Evolutionary conservation across 2,888 invertebrate species (phyloP).

Genomic region (Drosophila incognita): DNA sequence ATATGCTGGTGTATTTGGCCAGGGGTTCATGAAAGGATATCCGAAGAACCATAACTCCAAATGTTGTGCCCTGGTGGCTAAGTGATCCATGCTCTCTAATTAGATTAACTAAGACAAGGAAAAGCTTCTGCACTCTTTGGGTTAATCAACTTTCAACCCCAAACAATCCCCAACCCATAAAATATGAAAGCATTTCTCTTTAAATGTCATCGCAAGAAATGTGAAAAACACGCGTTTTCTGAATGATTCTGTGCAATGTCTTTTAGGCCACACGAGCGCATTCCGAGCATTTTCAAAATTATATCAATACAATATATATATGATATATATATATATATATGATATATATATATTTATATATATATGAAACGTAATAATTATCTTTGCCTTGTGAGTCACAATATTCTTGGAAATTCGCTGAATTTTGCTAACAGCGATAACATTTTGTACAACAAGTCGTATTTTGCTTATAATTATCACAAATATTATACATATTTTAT

Average conservation of each 20-base stretch:
- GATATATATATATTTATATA: constrained; percentile 7
- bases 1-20: too few relatives aligned
- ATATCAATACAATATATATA: constrained; percentile 3
- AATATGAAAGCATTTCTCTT: constrained; percentile 4
- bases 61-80: neutral
- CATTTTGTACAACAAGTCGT: constrained; percentile 33
- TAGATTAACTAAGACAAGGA: neutral
- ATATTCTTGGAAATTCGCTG: constrained; percentile 62
- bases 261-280: constrained; percentile 48
- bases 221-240: constrained; percentile 46
- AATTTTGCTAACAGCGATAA: constrained; percentile 31
- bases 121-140: neutral
- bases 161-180: neutral
- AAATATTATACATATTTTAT: constrained; percentile 23
- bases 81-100: neutral
- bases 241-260: constrained; percentile 45
- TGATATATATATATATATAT: constrained; percentile 3
- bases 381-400: constrained; percentile 47
- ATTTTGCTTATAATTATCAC: constrained; percentile 50
- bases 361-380: constrained; percentile 32
- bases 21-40: neutral
- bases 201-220: constrained; percentile 14
- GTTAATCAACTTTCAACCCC: constrained; percentile 43
- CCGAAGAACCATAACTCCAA: too few relatives aligned
- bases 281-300: constrained; percentile 47